Evolutionary conservation across 2,888 invertebrate genomes (phyloP).

Genomic region (Eilema griseolum): DNA sequence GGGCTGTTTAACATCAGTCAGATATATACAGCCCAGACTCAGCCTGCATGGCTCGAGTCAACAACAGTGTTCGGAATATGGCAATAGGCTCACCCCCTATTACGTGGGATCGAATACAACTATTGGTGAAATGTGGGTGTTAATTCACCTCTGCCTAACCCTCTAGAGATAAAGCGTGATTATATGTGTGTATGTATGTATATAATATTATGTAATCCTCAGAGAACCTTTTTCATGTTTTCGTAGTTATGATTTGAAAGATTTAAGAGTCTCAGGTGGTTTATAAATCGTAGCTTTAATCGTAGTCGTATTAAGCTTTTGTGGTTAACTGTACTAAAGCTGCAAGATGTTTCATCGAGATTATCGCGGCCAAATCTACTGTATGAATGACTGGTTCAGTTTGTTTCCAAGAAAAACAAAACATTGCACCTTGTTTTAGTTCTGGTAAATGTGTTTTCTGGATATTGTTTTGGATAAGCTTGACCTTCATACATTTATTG

Average conservation of each 20-base stretch:
- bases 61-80: too few species aligned
- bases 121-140: too few species aligned
- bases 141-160: too few species aligned
- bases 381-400: slow-evolving; percentile 39
- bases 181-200: too few species aligned
- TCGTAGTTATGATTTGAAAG: not conserved
- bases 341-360: slow-evolving; percentile 30
- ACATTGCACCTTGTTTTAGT: slow-evolving; percentile 67
- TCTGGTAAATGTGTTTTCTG: slow-evolving; percentile 55
- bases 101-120: too few species aligned
- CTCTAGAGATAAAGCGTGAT: too few species aligned
- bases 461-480: slow-evolving; percentile 63
- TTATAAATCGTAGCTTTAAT: too few species aligned
- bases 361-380: slow-evolving; percentile 30
- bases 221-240: not conserved
- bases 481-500: slow-evolving; percentile 61
- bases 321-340: not conserved
- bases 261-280: too few species aligned
- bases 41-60: too few species aligned
- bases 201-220: not conserved
- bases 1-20: too few species aligned
- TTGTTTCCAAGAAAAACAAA: slow-evolving; percentile 60
- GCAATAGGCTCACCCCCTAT: too few species aligned
- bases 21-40: too few species aligned
- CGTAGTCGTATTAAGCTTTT: not conserved